Base-by-base conservation (phyloP, 2,797 vertebrate genomes). In the Tapirus indicus region DNA sequence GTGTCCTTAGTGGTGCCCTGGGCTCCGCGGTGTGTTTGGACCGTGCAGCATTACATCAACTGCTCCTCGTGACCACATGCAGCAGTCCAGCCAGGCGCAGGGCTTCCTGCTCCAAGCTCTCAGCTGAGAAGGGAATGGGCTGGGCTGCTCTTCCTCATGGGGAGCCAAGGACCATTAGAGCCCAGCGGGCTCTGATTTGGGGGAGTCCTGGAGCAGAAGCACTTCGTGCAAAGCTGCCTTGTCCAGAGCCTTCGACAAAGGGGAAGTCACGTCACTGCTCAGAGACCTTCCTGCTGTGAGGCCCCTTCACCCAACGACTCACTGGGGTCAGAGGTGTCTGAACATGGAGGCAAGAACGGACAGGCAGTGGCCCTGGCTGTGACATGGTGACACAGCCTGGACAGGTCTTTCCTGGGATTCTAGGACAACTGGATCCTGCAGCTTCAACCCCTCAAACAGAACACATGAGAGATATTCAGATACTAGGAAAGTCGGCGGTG, bases 31-130 rank as follows among this genome's bases (percentile, higher is more conserved):
- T 10, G 14, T 25, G 10, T 62, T 18, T 32, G 20, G 29, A 83
- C 11, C 2, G 0, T 17, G 10, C 10, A 8, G 16, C 0, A 0
- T 25, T 17, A 14, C 3, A 12, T 0, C 3, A 1, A 64, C 27
- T 12, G 20, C 35, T 54, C 56, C n/a, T 21, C 0, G 2, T 29
- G 52, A 23, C 1, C 0, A 11, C 12, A 7, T 29, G 41, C 72
- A 32, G 47, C 35, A 5, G 7, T 1, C 49, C 7, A 8, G 62
- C 66, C 44, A 1, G 20, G 49, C 5, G 0, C 16, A 29, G 18
- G 10, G 27, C 10, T 38, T 16, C 68, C 54, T 41, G 17, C 41
- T 7, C 11, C 7, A 3, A 13, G 6, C 10, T 20, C 18, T n/a
- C 20, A 5, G 23, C 12, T 2, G 4, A 71, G 47, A 86, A 80